Base-by-base conservation (phyloP, 2,888 invertebrate species). In the Lasioglossum pauxillum region DNA sequence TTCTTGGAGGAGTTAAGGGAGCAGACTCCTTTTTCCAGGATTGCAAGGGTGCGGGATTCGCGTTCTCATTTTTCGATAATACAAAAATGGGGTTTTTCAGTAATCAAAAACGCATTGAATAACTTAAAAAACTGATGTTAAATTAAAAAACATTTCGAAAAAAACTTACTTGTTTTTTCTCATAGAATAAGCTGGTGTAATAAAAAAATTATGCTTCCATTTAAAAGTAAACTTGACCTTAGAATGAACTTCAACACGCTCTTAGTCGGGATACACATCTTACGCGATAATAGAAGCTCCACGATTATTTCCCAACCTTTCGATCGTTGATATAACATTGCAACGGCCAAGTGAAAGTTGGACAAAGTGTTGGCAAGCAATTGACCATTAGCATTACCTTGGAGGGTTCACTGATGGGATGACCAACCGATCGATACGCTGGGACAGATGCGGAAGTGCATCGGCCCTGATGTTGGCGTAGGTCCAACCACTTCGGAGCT, bases 361-460 rank as follows among this genome's bases (percentile, higher is more conserved):
- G 27, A 64, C 19, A 64, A 81, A 73, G 78, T 69, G 57, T n/a
- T 75, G 72, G 75, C 23, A 19, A 81, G 75, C 64, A 74, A 85
- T 78, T 72, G 74, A 72, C 75, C 72, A 85, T 86, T 86, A 78
- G 35, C 67, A 80, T 86, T 72, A 78, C 75, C 75, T 75, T 78
- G 79, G 74, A 81, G 78, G 75, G 81, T 75, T 78, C 78, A 60
- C 31, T 73, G 81, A 81, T 81, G 81, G 86, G 72, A 85, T 88
- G 89, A 90, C 90, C 88, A 79, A 75, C 80, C 90, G 88, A 85
- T 89, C 90, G 90, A 89, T 87, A 84, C 82, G 77, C 60, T 82
- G 75, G 88, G 79, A 88, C 88, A 85, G 83, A 89, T 89, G 80
- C 85, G 88, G 88, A 89, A 85, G 82, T 89, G 90, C 89, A 89